Evolutionary conservation across 2,888 invertebrate species (phyloP).

Genomic region (Melanophora roralis): DNA sequence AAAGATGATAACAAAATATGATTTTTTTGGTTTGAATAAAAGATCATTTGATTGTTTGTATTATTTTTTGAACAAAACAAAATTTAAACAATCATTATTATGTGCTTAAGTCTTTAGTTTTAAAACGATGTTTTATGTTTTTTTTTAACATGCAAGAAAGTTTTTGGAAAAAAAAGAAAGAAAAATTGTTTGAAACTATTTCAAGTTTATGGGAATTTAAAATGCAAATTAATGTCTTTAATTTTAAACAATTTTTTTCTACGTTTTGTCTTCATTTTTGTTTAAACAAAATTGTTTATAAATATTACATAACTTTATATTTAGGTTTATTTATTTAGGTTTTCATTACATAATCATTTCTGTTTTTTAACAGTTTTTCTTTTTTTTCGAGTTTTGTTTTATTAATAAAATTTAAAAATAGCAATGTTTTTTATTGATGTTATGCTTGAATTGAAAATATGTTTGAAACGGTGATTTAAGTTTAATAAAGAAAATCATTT

Average conservation of each 20-base stretch:
- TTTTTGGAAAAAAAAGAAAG: neutral
- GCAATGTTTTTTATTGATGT: slow-evolving; percentile 19
- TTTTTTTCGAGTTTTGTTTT: neutral
- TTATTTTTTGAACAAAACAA: neutral
- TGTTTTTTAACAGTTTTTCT: slow-evolving; percentile 1
- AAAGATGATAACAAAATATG: slow-evolving; percentile 30
- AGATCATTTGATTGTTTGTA: slow-evolving; percentile 1
- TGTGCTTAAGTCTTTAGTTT: neutral
- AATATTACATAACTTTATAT: slow-evolving; percentile 39
- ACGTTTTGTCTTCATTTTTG: neutral
- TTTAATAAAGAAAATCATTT: neutral
- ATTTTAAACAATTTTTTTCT: neutral
- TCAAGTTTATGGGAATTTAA: slow-evolving; percentile 57
- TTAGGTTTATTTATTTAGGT: neutral
- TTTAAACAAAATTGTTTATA: slow-evolving; percentile 6
- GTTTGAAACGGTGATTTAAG: neutral
- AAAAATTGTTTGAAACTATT: slow-evolving; percentile 22
- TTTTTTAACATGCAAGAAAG: neutral
- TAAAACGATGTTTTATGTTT: neutral
- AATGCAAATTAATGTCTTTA: slow-evolving; percentile 42
- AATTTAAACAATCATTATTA: slow-evolving; percentile 3
- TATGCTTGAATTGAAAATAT: slow-evolving; percentile 43
- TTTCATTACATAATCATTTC: slow-evolving; percentile 43
- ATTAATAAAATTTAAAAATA: neutral
- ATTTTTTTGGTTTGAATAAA: neutral